Evolutionary conservation across 1,140 invertebrate species (phyloP).

Genomic region (Agrypnia vestita): DNA sequence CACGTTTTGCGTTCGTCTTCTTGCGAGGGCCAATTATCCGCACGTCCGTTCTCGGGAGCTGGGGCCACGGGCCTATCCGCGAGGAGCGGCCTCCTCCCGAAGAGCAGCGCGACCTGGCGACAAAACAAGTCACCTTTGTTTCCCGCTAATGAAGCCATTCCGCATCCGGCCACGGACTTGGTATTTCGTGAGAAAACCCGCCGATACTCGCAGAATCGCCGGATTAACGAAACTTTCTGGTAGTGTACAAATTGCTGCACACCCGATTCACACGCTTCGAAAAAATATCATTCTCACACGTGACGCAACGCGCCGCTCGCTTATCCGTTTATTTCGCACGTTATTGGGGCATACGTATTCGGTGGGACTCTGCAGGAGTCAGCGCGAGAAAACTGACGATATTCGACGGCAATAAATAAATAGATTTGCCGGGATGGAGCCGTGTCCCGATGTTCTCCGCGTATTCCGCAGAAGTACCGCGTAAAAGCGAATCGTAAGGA

Average conservation of each 20-base stretch:
- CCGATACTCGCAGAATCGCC: constrained; percentile 16
- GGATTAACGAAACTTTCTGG: constrained; percentile 29
- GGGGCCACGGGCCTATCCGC: too few relatives aligned
- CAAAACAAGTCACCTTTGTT: constrained; percentile 8
- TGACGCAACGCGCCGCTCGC: constrained; percentile 11
- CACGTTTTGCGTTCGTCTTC: too few relatives aligned
- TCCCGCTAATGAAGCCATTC: constrained; percentile 44
- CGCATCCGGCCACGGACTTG: constrained; percentile 16
- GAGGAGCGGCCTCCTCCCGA: too few relatives aligned
- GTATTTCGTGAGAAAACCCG: constrained; percentile 36
- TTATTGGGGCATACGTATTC: constrained; percentile 45
- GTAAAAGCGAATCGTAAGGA: constrained; percentile 32
- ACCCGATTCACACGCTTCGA: constrained; percentile 32
- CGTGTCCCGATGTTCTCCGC: constrained; percentile 4
- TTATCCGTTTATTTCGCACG: constrained; percentile 37
- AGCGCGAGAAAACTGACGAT: constrained; percentile 42
- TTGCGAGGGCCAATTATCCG: too few relatives aligned
- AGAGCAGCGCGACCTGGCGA: too few relatives aligned
- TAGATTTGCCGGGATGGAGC: constrained; percentile 23
- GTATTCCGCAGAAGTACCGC: constrained; percentile 36
- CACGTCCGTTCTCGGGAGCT: too few relatives aligned
- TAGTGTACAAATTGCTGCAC: constrained; percentile 20
- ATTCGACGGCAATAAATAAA: constrained; percentile 45
- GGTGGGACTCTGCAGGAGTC: constrained; percentile 34
- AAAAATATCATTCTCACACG: constrained; percentile 46